Conservation (phyloP, 2,888 invertebrate species). For the Magallana nippona region DNA sequence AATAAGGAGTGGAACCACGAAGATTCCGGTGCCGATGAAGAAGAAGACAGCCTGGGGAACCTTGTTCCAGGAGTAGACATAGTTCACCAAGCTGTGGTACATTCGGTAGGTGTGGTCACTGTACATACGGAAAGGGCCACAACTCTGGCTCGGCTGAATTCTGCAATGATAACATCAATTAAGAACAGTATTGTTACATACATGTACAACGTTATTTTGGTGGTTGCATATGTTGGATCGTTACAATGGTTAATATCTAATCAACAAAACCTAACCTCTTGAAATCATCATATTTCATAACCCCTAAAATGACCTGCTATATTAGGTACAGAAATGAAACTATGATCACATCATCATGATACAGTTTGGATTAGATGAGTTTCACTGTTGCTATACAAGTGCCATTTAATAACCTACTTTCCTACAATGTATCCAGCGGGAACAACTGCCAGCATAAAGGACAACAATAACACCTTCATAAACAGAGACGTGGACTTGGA, state of each 20-base stretch:
- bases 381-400: neutral
- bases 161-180: conserved; percentile 59
- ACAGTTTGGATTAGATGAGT: too few species aligned
- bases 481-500: conserved; percentile 91
- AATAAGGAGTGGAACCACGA: conserved; percentile 89
- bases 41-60: conserved; percentile 79
- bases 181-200: neutral
- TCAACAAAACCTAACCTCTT: too few species aligned
- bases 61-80: conserved; percentile 24
- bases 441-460: conserved; percentile 86
- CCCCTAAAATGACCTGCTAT: too few species aligned
- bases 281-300: too few species aligned
- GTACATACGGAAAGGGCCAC: conserved; percentile 89
- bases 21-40: conserved; percentile 87
- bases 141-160: conserved; percentile 84
- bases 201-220: too few species aligned
- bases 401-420: conserved; percentile 57
- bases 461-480: conserved; percentile 89
- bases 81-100: conserved; percentile 15
- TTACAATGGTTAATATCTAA: too few species aligned
- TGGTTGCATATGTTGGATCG: too few species aligned
- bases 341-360: too few species aligned
- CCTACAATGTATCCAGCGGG: conserved; percentile 89
- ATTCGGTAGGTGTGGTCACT: conserved; percentile 50
- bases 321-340: too few species aligned